Evolutionary conservation across 53 echinoderm and acorn worm species (phyloP), one percentile per base, ranked within the genome.

Genomic region (Astropecten irregularis): DNA sequence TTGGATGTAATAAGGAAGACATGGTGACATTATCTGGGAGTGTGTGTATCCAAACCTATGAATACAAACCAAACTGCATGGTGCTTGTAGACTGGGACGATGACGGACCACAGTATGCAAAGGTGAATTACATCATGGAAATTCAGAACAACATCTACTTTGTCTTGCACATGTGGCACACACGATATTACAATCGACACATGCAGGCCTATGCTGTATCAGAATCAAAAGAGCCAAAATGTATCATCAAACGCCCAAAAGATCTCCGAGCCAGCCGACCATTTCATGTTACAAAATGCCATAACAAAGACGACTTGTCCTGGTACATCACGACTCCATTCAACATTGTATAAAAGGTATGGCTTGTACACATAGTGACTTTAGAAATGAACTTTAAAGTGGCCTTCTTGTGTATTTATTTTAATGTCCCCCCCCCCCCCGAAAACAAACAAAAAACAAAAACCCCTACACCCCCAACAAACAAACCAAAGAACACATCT

Each of bases 311-410:
- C 15, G 83, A 83, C 40, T 52, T 8, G 5, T 83, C 36, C 35
- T 68, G 51, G 83, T 83, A 83, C 55, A 83, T 83, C 55, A 69
- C 69, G 57, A 20, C 57, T 3, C 83, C 83, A 54, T 83, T 68
- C 46, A 83, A 68, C 58, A 55, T 83, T 54, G 69, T 83, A 56
- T 83, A 51, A 66, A 68, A 54, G 68, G 14, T 55, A 46, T 26
- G 68, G 42, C n/a, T 27, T 40, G 23, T 55, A 56, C 55, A 31
- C 39, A 40, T 1, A 56, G 31, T 6, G 42, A 64, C 3, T 64
- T 64, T 14, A 64, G 35, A 65, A 65, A 35, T 3, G 37, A 65
- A 33, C 4, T 15, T 5, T 14, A n/a, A 35, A 38, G 53, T 53
- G 10, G 53, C 38, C 39, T 14, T 65, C 65, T 65, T 65, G 16